Percentiles rank a stretch among this genome's conserved stretches.
Conservation (phyloP, 2,888 invertebrate species). For the Andrena trimmerana region DNA sequence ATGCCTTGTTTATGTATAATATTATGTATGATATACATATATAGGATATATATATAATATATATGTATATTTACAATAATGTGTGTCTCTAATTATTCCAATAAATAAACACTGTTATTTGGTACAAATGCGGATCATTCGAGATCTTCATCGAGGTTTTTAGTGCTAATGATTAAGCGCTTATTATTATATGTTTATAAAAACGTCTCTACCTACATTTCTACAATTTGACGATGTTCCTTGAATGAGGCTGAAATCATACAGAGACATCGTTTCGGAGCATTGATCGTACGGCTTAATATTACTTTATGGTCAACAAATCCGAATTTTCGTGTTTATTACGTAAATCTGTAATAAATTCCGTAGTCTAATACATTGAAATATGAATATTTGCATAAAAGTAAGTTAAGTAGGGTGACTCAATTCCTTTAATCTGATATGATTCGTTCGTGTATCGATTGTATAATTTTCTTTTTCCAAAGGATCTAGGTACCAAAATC, state of each 20-base stretch:
- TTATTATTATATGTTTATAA: conserved; percentile 22
- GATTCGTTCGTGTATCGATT: neutral
- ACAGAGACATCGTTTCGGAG: neutral
- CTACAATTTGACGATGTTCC: conserved; percentile 2
- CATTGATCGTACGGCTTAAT: neutral
- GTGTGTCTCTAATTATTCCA: conserved; percentile 3
- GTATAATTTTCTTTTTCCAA: too few relatives aligned
- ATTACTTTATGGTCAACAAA: too few relatives aligned
- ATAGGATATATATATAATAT: conserved; percentile 27
- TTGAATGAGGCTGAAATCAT: conserved; percentile 1
- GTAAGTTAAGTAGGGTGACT: neutral
- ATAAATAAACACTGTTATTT: conserved; percentile 27
- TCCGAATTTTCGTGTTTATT: too few relatives aligned
- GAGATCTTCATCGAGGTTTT: conserved; percentile 25
- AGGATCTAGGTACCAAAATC: too few relatives aligned
- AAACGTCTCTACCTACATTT: conserved; percentile 27
- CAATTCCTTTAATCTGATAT: conserved; percentile 3
- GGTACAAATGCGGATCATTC: conserved; percentile 31
- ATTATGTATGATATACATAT: conserved; percentile 36
- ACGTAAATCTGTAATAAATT: too few relatives aligned
- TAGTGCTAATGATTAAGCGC: conserved; percentile 39
- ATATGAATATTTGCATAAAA: neutral
- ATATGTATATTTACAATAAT: conserved; percentile 48
- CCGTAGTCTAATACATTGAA: neutral
- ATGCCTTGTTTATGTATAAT: conserved; percentile 38